Conservation (phyloP, 2,797 vertebrate species). For the Sebastes jordani region DNA sequence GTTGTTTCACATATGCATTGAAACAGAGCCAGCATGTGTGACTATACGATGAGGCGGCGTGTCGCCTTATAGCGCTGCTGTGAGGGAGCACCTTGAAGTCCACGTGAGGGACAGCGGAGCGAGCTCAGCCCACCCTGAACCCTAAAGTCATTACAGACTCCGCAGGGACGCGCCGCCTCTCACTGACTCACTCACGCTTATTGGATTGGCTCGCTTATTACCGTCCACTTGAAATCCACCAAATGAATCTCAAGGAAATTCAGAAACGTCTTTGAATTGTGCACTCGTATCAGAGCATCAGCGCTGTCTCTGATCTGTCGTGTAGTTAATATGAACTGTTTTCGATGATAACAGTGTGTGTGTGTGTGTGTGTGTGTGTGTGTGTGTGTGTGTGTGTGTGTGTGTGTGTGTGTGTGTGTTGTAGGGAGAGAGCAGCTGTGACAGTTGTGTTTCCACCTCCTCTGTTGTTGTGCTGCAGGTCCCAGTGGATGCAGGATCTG, state of each 20-base stretch:
- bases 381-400: background rate
- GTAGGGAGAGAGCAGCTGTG: slow-evolving; percentile 21
- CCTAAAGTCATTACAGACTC: slow-evolving; percentile 25
- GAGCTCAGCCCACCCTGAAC: slow-evolving; percentile 48
- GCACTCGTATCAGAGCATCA: background rate
- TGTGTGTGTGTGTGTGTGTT: too few species aligned
- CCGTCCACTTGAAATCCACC: slow-evolving; percentile 19
- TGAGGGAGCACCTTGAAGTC: slow-evolving; percentile 61
- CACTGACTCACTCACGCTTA: slow-evolving; percentile 18
- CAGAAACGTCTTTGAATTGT: background rate
- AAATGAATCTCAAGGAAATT: slow-evolving; percentile 39
- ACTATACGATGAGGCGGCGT: background rate
- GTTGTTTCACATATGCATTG: background rate
- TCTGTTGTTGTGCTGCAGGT: slow-evolving; percentile 27
- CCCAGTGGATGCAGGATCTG: slow-evolving; percentile 26
- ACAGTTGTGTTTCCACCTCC: slow-evolving; percentile 8
- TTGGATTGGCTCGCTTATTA: slow-evolving; percentile 33
- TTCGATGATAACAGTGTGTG: background rate
- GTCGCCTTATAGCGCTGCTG: background rate
- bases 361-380: background rate
- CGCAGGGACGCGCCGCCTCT: slow-evolving; percentile 31
- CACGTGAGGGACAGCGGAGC: slow-evolving; percentile 52
- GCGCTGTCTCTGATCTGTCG: background rate
- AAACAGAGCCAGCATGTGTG: background rate
- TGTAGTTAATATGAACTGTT: background rate